A percentile compares a stretch with the other conserved stretches of the same genome.
These are phyloP conservation scores for Lasioglossum figueresi DNA, from an alignment of 2,888 invertebrate genomes.

Conservation along the genomic window DNA sequence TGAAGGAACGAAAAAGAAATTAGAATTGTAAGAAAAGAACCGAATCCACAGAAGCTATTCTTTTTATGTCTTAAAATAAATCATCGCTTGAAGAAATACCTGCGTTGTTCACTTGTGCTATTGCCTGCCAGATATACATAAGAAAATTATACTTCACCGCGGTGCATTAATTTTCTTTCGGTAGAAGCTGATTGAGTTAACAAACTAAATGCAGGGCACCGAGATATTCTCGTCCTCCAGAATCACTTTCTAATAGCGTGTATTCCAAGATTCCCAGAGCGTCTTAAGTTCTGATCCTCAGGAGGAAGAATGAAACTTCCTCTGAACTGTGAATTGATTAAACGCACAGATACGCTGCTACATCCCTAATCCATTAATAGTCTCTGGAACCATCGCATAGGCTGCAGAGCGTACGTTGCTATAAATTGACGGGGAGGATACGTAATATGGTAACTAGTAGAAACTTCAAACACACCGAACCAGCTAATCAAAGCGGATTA, in stretches of 20 bases:
- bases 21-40: too few species aligned
- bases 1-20: too few species aligned
- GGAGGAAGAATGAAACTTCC: constrained; percentile 12
- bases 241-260: constrained; percentile 11
- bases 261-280: constrained; percentile 14
- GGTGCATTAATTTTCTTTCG: not conserved
- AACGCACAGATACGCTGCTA: constrained; percentile 6
- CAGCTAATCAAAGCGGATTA: not conserved
- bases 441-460: not conserved
- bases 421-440: not conserved
- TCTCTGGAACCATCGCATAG: not conserved
- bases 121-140: not conserved
- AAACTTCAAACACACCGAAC: not conserved
- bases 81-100: not conserved
- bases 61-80: not conserved
- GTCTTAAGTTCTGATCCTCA: constrained; percentile 15
- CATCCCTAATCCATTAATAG: constrained; percentile 8
- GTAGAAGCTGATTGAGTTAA: not conserved
- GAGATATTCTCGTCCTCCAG: not conserved
- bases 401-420: not conserved
- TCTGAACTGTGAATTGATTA: constrained; percentile 13
- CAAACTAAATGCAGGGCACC: not conserved
- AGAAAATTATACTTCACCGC: not conserved
- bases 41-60: not conserved
- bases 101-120: not conserved